A percentile compares a stretch with the other conserved stretches of the same genome.
phyloP scores from a whole-genome alignment of 92 coral and sea anemone species.

The Montipora capitata region DNA sequence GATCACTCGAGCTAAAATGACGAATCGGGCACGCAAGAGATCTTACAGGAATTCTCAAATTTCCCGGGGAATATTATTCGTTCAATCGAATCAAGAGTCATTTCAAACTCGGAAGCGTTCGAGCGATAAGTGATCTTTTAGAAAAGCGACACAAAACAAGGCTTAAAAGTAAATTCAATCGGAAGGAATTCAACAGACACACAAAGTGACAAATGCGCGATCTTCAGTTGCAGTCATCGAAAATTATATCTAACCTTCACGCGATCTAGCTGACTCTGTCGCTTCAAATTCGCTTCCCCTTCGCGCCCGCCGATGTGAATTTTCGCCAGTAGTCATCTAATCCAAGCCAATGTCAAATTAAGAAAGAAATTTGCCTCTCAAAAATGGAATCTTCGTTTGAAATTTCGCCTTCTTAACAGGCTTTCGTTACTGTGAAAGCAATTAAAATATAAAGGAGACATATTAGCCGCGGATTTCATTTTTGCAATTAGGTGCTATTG shows the following conservation, averaged over 20 bases:
- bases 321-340: conserved; percentile 27
- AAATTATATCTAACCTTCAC: conserved; percentile 59
- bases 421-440: conserved; percentile 78
- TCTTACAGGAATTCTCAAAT: conserved; percentile 25
- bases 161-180: conserved; percentile 31
- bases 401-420: conserved; percentile 52
- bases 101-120: conserved; percentile 36
- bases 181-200: conserved; percentile 41
- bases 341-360: conserved; percentile 20
- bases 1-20: not conserved
- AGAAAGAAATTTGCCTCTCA: not conserved
- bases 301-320: conserved; percentile 54
- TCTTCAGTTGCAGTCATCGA: conserved; percentile 35
- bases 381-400: conserved; percentile 18
- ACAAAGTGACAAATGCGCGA: conserved; percentile 46
- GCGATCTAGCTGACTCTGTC: conserved; percentile 36
- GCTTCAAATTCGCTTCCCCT: conserved; percentile 48
- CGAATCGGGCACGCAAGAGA: conserved; percentile 3
- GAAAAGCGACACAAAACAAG: conserved; percentile 33
- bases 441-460: conserved; percentile 84
- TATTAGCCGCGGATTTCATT: conserved; percentile 88
- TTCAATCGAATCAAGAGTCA: conserved; percentile 26
- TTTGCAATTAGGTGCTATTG: conserved; percentile 90
- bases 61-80: conserved; percentile 50
- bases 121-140: conserved; percentile 42